These are phyloP conservation scores for Chymomyza costata DNA, from an alignment of 1,140 invertebrate species.

Conservation along the genomic window DNA sequence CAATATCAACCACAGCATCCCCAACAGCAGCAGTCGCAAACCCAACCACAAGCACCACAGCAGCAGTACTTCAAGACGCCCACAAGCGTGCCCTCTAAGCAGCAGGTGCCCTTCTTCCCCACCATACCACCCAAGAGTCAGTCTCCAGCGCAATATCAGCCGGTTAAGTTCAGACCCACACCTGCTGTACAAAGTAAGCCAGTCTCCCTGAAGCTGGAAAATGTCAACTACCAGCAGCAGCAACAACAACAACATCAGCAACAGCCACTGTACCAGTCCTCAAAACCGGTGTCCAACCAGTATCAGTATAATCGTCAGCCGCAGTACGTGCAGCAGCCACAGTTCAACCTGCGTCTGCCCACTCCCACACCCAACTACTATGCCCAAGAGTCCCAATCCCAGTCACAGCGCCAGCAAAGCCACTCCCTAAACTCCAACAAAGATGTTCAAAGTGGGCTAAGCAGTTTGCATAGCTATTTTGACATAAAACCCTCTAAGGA, in stretches of 20 bases:
- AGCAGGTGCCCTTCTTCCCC: constrained; percentile 76
- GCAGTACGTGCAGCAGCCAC: constrained; percentile 45
- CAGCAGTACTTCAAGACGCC: constrained; percentile 30
- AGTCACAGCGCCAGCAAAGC: constrained; percentile 20
- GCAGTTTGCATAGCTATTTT: constrained; percentile 52
- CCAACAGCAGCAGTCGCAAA: constrained; percentile 23
- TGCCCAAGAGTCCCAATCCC: constrained; percentile 43
- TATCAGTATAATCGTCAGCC: constrained; percentile 45
- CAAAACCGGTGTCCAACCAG: constrained; percentile 39
- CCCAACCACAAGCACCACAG: constrained; percentile 29
- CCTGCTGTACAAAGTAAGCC: constrained; percentile 58
- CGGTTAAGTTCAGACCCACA: constrained; percentile 70
- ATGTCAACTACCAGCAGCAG: constrained; percentile 55
- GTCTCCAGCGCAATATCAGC: constrained; percentile 67
- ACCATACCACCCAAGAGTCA: constrained; percentile 70
- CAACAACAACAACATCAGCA: constrained; percentile 53
- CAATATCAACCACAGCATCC: constrained; percentile 57
- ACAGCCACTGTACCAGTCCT: constrained; percentile 50
- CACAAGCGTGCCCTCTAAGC: constrained; percentile 41
- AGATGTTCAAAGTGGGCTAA: not conserved
- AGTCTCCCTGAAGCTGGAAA: constrained; percentile 56
- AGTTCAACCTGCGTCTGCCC: constrained; percentile 55
- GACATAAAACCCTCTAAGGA: constrained; percentile 69
- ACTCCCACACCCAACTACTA: constrained; percentile 71
- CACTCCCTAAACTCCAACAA: constrained; percentile 20